Percentiles rank a stretch among this genome's conserved stretches.
Evolutionary conservation across 2,888 invertebrate species (phyloP).

Genomic region (Endotricha flammealis): DNA sequence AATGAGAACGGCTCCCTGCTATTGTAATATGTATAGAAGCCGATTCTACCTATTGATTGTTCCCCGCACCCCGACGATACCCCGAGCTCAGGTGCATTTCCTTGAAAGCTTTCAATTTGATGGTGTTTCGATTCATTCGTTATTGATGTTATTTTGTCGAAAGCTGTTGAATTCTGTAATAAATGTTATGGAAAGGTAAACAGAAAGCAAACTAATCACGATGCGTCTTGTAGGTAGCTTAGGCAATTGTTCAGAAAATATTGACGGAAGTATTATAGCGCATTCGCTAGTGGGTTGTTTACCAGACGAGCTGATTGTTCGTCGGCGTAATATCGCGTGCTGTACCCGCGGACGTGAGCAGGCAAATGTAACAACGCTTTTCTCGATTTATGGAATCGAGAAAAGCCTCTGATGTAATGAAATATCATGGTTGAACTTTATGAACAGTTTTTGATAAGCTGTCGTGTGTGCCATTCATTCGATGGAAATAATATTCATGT

Average conservation of each 20-base stretch:
- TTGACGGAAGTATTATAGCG: constrained; percentile 32
- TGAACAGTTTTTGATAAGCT: no score
- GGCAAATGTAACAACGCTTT: constrained; percentile 38
- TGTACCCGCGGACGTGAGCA: constrained; percentile 20
- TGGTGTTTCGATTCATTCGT: constrained; percentile 11
- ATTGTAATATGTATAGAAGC: constrained; percentile 37
- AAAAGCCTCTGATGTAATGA: no score
- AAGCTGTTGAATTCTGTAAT: constrained; percentile 7
- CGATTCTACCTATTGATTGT: constrained; percentile 59
- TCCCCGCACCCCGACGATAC: constrained; percentile 22
- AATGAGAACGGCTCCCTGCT: constrained; percentile 29
- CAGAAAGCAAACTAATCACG: background rate
- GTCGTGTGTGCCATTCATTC: no score
- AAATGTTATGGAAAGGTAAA: background rate
- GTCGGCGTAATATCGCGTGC: constrained; percentile 55
- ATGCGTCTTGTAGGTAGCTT: constrained; percentile 11
- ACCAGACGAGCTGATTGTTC: constrained; percentile 12
- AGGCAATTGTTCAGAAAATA: constrained; percentile 28
- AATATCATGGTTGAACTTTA: no score
- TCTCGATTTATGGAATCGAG: constrained; percentile 46
- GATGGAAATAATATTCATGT: no score
- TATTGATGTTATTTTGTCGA: constrained; percentile 8
- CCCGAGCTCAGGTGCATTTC: constrained; percentile 44
- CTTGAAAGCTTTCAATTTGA: constrained; percentile 31
- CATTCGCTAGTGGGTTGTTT: constrained; percentile 18